phyloP scores from a whole-genome alignment of 2,113 vertebrate species.

The Melanerpes aurifrons region DNA sequence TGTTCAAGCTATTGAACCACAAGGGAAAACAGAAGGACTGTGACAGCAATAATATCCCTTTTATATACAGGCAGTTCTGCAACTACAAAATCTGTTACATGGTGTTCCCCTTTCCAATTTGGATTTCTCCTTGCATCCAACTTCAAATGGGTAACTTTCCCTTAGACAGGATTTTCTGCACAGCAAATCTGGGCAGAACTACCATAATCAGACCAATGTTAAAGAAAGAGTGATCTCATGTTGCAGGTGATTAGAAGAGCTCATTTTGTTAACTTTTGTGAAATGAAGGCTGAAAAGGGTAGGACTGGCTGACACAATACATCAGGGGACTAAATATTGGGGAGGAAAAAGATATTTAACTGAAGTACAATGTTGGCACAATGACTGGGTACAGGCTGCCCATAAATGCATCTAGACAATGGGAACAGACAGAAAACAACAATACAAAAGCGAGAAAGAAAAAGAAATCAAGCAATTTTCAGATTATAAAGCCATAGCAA shows the following conservation, averaged over 20 bases:
- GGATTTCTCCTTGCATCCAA: not conserved
- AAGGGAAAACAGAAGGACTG: not conserved
- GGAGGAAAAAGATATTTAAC: slow-evolving; percentile 40
- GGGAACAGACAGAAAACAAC: slow-evolving; percentile 7
- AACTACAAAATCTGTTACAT: not conserved
- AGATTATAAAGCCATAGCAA: slow-evolving; percentile 41
- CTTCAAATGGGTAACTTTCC: not conserved
- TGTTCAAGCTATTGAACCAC: not conserved
- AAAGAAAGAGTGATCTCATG: not conserved
- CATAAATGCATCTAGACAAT: slow-evolving; percentile 62
- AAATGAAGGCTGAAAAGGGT: slow-evolving; percentile 16
- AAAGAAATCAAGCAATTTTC: slow-evolving; percentile 16
- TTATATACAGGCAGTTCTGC: not conserved
- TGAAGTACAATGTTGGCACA: slow-evolving; percentile 61
- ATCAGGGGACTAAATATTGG: not conserved
- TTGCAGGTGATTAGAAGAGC: not conserved
- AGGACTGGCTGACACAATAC: slow-evolving; percentile 8
- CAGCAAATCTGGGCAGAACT: not conserved
- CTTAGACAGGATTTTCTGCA: not conserved
- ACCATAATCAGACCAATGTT: not conserved
- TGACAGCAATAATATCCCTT: not conserved
- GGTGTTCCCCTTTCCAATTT: not conserved
- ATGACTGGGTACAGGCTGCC: slow-evolving; percentile 51
- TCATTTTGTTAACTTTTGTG: not conserved
- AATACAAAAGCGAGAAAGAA: slow-evolving; percentile 1